Percentiles rank a stretch among this genome's conserved stretches.
Evolutionary conservation across 2,797 vertebrate species (phyloP).

Genomic region (Nyctibius grandis): DNA sequence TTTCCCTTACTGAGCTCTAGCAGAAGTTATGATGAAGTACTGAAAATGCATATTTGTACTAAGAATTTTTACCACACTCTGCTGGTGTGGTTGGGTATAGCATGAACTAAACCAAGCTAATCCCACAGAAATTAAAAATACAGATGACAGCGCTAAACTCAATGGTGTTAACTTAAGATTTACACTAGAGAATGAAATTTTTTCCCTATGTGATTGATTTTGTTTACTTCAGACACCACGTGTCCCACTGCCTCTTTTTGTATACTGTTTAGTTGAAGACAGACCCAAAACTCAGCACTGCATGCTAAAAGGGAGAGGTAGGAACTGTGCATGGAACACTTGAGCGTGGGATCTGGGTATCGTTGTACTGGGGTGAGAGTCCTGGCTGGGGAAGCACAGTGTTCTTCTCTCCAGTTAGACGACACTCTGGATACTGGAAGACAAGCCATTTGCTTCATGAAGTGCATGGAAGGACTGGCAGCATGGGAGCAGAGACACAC

Average conservation of each 20-base stretch:
- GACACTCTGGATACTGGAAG: not conserved
- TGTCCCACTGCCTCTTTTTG: not conserved
- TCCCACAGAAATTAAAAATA: not conserved
- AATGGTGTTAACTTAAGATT: not conserved
- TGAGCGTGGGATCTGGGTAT: not conserved
- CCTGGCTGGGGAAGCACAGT: not conserved
- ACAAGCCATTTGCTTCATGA: not conserved
- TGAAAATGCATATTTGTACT: not conserved
- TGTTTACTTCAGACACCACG: not conserved
- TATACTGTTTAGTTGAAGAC: not conserved
- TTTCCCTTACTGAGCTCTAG: not conserved
- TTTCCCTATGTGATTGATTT: not conserved
- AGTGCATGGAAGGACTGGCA: not conserved
- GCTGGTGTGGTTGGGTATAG: conserved; percentile 5
- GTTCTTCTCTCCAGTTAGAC: not conserved
- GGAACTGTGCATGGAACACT: not conserved
- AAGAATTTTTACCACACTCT: conserved; percentile 29
- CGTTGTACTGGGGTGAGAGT: not conserved
- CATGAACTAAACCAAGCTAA: not conserved
- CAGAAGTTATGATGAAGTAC: not conserved
- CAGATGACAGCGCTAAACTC: not conserved
- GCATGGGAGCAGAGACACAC: not conserved
- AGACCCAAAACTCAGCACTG: not conserved
- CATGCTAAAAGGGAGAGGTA: not conserved
- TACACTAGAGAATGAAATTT: not conserved